Conservation (phyloP, 2,888 invertebrate species). For the Pseudococcus jackbeardsleyi region DNA sequence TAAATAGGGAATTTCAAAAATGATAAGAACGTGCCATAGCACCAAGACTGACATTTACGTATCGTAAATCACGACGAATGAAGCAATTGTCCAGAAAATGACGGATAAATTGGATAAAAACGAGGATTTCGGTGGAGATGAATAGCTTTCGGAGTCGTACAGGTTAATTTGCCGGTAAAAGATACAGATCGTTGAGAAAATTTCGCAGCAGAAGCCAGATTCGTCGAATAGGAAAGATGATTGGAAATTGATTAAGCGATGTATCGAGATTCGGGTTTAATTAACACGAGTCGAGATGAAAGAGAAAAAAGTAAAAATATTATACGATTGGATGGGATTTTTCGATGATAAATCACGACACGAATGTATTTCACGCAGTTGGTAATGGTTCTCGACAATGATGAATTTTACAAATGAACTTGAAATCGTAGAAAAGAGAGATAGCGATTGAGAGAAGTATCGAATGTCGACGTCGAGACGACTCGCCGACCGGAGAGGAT, state of each 20-base stretch:
- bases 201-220: neutral
- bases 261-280: neutral
- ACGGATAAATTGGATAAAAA: neutral
- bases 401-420: slow-evolving; percentile 19
- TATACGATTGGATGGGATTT: neutral
- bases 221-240: neutral
- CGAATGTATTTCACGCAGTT: neutral
- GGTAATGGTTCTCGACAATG: neutral
- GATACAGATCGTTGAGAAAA: neutral
- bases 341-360: neutral
- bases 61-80: neutral
- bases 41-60: neutral
- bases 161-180: neutral
- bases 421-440: neutral
- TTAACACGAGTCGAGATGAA: neutral
- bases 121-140: neutral
- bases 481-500: neutral
- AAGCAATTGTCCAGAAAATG: neutral
- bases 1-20: neutral
- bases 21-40: neutral
- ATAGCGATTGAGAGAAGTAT: neutral
- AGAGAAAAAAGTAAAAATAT: neutral
- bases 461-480: neutral
- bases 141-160: neutral
- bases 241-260: neutral